Evolutionary conservation across 2,797 vertebrate genomes (phyloP), one percentile per base, ranked within the genome.

Genomic region (Salarias fasciatus): DNA sequence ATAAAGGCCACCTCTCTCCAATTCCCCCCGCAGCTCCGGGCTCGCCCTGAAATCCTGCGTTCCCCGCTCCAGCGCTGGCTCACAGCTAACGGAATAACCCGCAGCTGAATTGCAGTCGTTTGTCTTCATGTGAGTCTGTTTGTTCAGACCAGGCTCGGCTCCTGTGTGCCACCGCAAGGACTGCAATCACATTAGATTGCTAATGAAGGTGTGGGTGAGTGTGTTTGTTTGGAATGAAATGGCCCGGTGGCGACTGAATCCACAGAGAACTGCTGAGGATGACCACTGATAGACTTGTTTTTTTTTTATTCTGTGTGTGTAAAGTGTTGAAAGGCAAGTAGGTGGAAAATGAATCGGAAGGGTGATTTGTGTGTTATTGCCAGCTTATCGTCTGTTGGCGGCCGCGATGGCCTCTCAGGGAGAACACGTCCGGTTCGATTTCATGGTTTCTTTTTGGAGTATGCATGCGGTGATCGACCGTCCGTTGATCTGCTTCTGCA

Each of bases 61-160:
- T 81, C 85, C 63, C 60, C 62, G 28, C 57, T 84, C 60, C 33
- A 59, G 53, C 61, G 67, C 53, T 30, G 47, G 44, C 57, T 3
- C 30, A 28, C 56, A 45, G 51, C 35, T 67, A 86, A 85, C 83
- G 74, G 70, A 86, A 69, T 75, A 72, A 82, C 64, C 50, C 69
- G 85, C 69, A 77, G 69, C 64, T 64, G 67, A 69, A 78, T 78
- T 83, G 70, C 59, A 47, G 69, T 77, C 72, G 66, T 94, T 90
- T 91, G 86, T 92, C 88, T 92, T 91, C 84, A 71, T 73, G 66
- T 12, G 8, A 28, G 69, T 67, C 69, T 61, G 72, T 87, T 88
- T 77, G 42, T 36, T 74, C 75, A 45, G 49, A 63, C 74, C 72
- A 48, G 71, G 66, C 73, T 79, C 76, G 59, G 88, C 81, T 79